These are phyloP conservation scores for Eretmochelys imbricata DNA, from an alignment of 2,113 vertebrate species.

Conservation along the genomic window DNA sequence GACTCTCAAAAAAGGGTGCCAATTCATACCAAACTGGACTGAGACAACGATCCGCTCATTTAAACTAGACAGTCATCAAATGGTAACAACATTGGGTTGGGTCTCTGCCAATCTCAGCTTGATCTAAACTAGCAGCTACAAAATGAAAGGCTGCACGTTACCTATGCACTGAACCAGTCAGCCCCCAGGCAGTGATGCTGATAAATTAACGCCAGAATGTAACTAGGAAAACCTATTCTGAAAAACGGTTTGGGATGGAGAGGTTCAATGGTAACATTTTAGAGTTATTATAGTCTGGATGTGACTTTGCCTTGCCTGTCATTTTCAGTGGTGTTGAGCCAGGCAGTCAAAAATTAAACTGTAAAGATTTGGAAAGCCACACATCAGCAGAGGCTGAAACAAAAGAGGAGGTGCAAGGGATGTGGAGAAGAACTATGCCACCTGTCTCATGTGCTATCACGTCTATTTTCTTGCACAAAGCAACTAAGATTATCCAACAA, in stretches of 20 bases:
- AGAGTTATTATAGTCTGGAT: not conserved
- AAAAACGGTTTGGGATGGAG: not conserved
- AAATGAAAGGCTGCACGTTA: not conserved
- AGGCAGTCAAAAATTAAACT: not conserved
- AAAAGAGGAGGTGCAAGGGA: not conserved
- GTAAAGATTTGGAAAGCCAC: not conserved
- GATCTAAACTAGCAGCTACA: not conserved
- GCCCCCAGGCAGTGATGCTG: not conserved
- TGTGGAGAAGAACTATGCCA: not conserved
- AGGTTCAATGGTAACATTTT: not conserved
- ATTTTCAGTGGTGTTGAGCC: not conserved
- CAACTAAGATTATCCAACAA: not conserved
- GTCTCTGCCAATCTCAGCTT: not conserved
- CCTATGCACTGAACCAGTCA: not conserved
- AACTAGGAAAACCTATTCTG: not conserved
- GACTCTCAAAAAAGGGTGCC: not conserved
- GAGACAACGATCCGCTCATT: not conserved
- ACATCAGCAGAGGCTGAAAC: not conserved
- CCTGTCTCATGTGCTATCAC: not conserved
- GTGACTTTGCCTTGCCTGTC: not conserved
- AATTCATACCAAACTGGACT: not conserved
- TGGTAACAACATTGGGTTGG: not conserved
- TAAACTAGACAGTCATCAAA: not conserved
- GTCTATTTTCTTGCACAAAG: not conserved
- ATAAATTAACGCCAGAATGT: not conserved